Conservation (phyloP, 2,888 invertebrate genomes). For the Melieria crassipennis region DNA sequence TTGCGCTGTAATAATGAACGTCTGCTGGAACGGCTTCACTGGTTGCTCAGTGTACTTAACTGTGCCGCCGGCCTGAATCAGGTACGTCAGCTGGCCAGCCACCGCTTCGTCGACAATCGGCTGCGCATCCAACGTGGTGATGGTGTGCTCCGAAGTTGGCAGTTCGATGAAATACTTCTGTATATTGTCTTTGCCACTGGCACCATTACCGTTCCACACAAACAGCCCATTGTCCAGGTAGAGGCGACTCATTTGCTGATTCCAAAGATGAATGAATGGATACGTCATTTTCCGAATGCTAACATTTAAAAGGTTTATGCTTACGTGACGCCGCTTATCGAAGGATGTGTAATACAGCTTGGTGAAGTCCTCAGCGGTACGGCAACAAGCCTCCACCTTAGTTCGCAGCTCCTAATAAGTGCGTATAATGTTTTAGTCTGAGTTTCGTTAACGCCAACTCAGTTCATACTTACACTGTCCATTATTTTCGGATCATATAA, state of each 20-base stretch:
- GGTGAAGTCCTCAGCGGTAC: constrained; percentile 89
- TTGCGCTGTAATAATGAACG: constrained; percentile 86
- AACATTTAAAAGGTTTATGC: constrained; percentile 45
- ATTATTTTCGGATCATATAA: constrained; percentile 11
- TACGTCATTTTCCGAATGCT: background rate
- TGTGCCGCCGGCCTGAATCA: constrained; percentile 85
- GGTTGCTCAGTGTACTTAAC: constrained; percentile 76
- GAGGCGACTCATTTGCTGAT: constrained; percentile 77
- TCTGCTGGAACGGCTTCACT: constrained; percentile 81
- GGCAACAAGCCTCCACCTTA: constrained; percentile 82
- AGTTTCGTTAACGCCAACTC: no score
- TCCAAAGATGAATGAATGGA: constrained; percentile 44
- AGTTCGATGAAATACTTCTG: constrained; percentile 86
- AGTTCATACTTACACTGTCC: constrained; percentile 39
- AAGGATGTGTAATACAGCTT: constrained; percentile 89
- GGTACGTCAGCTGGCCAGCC: constrained; percentile 80
- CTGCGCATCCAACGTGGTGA: constrained; percentile 87
- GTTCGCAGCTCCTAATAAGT: constrained; percentile 68
- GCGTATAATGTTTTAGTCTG: no score
- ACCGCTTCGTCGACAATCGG: constrained; percentile 82
- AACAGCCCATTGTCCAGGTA: constrained; percentile 86
- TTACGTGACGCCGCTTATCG: constrained; percentile 85
- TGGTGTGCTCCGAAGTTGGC: constrained; percentile 80
- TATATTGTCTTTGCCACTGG: constrained; percentile 82
- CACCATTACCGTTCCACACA: constrained; percentile 93